These are phyloP conservation scores for Drosophila birchii DNA, from an alignment of 2,888 invertebrate genomes.

Conservation along the genomic window DNA sequence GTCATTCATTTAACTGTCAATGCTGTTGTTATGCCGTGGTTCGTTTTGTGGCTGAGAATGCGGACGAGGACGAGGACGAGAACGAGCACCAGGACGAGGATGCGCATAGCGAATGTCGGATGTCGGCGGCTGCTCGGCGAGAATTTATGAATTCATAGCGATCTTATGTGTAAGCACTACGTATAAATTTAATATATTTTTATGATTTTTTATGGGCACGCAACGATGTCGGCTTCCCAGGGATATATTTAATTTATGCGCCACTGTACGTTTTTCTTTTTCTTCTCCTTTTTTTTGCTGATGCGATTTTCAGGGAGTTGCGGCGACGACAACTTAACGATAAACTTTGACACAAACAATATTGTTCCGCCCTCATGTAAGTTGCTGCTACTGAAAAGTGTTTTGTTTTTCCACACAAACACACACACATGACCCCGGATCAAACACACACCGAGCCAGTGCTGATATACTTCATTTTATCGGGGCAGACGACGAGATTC, in stretches of 20 bases:
- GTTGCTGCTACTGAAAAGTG: constrained; percentile 44
- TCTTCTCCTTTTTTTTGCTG: constrained; percentile 32
- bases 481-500: constrained; percentile 61
- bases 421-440: constrained; percentile 60
- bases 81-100: constrained; percentile 1
- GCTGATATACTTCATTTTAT: constrained; percentile 76
- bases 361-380: constrained; percentile 56
- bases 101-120: constrained; percentile 15
- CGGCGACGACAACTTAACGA: constrained; percentile 68
- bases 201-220: constrained; percentile 61
- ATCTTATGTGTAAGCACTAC: constrained; percentile 56
- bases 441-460: constrained; percentile 10
- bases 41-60: constrained; percentile 31
- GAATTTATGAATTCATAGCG: constrained; percentile 63
- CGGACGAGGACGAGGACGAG: constrained; percentile 15
- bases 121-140: constrained; percentile 34
- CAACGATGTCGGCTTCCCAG: constrained; percentile 30
- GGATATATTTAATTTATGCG: constrained; percentile 66
- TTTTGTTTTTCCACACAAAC: constrained; percentile 50
- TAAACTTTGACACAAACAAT: constrained; percentile 71
- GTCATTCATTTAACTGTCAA: constrained; percentile 72
- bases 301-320: constrained; percentile 48
- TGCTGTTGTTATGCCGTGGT: constrained; percentile 60
- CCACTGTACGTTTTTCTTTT: constrained; percentile 36
- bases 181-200: constrained; percentile 71